These are phyloP conservation scores for Mactra quadrangularis DNA, from an alignment of 1,140 invertebrate species.

Conservation along the genomic window DNA sequence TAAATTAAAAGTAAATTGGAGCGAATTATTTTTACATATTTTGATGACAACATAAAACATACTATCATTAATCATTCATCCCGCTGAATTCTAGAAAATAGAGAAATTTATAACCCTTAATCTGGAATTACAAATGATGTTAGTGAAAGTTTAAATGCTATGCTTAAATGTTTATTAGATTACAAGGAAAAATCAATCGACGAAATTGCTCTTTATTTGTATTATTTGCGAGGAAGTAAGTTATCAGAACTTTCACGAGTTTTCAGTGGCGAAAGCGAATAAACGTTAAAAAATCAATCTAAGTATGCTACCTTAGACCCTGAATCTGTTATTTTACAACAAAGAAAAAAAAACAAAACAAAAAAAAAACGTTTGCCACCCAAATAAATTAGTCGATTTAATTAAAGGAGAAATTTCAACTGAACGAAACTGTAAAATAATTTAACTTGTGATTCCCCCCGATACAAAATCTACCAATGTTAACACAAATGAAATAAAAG, in stretches of 20 bases:
- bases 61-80: slow-evolving; percentile 7
- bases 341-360: too few relatives aligned
- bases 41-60: slow-evolving; percentile 14
- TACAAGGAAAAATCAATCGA: slow-evolving; percentile 32
- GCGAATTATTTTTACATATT: slow-evolving; percentile 32
- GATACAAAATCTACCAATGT: too few relatives aligned
- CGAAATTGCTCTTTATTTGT: slow-evolving; percentile 7
- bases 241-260: background rate
- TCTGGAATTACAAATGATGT: slow-evolving; percentile 14
- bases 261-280: slow-evolving; percentile 44
- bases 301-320: background rate
- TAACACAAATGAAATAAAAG: background rate
- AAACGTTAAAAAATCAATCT: background rate
- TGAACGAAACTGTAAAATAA: too few relatives aligned
- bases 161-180: slow-evolving; percentile 20
- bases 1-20: slow-evolving; percentile 36
- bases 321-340: too few relatives aligned
- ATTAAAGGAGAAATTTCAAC: too few relatives aligned
- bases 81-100: slow-evolving; percentile 25
- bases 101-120: slow-evolving; percentile 37
- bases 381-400: background rate
- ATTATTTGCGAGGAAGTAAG: slow-evolving; percentile 32
- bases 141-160: slow-evolving; percentile 14
- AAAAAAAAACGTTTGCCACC: too few relatives aligned
- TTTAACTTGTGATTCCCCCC: too few relatives aligned